phyloP scores from a whole-genome alignment of 2,888 invertebrate genomes.

The Apoderus coryli region DNA sequence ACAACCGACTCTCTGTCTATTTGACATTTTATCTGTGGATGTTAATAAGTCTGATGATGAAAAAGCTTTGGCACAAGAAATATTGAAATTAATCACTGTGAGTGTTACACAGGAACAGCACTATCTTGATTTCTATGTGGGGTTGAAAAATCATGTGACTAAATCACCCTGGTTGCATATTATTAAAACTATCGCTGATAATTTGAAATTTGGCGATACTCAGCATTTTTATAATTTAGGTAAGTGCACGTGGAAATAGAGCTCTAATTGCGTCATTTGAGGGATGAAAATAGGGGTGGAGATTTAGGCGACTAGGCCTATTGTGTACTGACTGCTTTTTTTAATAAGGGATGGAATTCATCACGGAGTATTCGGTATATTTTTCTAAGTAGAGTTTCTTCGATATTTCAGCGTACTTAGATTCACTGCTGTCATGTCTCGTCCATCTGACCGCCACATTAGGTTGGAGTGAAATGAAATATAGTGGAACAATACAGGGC shows the following conservation, averaged over 20 bases:
- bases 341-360: too few relatives aligned
- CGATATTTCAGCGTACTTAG: constrained; percentile 37
- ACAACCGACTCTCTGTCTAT: constrained; percentile 22
- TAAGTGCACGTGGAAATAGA: constrained; percentile 19
- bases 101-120: constrained; percentile 28
- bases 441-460: constrained; percentile 35
- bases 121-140: constrained; percentile 21
- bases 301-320: too few relatives aligned
- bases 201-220: constrained; percentile 36
- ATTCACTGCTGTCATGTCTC: constrained; percentile 35
- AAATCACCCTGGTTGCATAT: constrained; percentile 30
- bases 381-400: too few relatives aligned
- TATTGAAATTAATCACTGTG: constrained; percentile 28
- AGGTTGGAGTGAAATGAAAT: constrained; percentile 33
- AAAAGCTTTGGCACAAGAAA: constrained; percentile 26
- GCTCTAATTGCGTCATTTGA: not conserved
- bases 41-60: constrained; percentile 20
- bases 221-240: constrained; percentile 43
- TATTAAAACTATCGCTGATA: constrained; percentile 34
- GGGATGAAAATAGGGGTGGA: not conserved
- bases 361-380: too few relatives aligned
- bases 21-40: constrained; percentile 24
- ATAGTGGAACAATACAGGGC: constrained; percentile 18
- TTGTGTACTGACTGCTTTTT: too few relatives aligned
- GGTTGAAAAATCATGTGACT: not conserved